Conservation (phyloP, 1,140 invertebrate genomes). For the Dermatophagoides farinae region DNA sequence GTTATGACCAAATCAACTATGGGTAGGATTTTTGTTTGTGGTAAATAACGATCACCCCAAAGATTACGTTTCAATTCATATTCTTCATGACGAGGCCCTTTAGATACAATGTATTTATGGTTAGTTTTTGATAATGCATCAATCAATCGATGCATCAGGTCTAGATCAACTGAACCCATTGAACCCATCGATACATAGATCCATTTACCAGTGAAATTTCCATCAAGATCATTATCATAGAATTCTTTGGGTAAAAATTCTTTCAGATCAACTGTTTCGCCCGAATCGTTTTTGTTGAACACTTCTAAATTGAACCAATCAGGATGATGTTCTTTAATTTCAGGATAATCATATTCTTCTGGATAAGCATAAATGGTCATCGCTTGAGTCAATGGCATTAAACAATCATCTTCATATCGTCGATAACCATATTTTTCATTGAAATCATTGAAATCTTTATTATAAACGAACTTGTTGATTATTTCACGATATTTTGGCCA, state of each 20-base stretch:
- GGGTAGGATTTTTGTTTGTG: conserved; percentile 5
- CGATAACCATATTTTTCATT: background rate
- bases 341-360: conserved; percentile 9
- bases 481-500: background rate
- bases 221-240: background rate
- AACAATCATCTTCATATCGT: background rate
- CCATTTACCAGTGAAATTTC: background rate
- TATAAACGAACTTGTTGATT: background rate
- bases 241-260: background rate
- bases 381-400: conserved; percentile 3
- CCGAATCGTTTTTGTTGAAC: background rate
- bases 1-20: conserved; percentile 20
- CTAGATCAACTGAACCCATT: conserved; percentile 18
- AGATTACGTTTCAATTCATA: conserved; percentile 11
- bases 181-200: conserved; percentile 13
- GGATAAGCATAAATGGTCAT: conserved; percentile 12
- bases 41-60: conserved; percentile 12
- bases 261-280: background rate
- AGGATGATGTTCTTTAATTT: background rate
- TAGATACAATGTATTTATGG: conserved; percentile 13
- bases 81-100: background rate
- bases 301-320: conserved; percentile 5
- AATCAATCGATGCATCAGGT: conserved; percentile 13
- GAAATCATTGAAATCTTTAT: background rate
- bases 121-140: conserved; percentile 8